Evolutionary conservation across 2,113 vertebrate genomes (phyloP), one percentile per base, ranked within the genome.

Genomic region (Dipodomys merriami): DNA sequence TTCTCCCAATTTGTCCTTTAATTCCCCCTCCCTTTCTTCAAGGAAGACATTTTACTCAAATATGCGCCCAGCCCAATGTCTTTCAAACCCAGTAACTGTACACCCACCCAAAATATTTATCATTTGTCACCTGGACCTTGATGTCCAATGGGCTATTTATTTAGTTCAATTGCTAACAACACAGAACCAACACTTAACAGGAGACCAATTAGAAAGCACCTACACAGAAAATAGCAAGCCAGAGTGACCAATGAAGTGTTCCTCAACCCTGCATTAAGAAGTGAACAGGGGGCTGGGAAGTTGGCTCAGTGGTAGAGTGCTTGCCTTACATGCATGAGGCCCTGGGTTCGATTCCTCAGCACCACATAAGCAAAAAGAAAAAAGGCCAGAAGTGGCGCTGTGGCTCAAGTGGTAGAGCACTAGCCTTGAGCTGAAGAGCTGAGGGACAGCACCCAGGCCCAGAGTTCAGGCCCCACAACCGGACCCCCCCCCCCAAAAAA

Each of bases 41-140:
- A 73, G 60, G 22, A 88, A 44, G 57, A 39, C 83, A 94, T 44
- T 74, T 88, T 25, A 95, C 29, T 78, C 46, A 20, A 19, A 30
- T 94, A 91, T 49, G 39, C 35, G 91, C 72, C 53, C 23, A 30
- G 25, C 18, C 44, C 69, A 83, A 84, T 5, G 30, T 82, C 65
- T 89, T 53, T 90, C 33, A 83, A 67, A 90, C 46, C 33, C 95
- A 77, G 33, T 22, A 90, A 88, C 69, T 46, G 18, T 64, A 22
- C 71, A 57, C 19, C 78, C 77, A 78, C 22, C 22, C 62, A 64
- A 64, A 80, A 2, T 5, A 67, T 13, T 57, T 53, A 4, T 90
- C 39, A 87, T 65, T 53, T 80, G 67, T 86, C 77, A 71, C 25
- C 13, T 44, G 68, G 19, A 86, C 83, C 30, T 79, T 74, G 6